Evolutionary conservation across 2,888 invertebrate genomes (phyloP).

Genomic region (Agriopis marginaria): DNA sequence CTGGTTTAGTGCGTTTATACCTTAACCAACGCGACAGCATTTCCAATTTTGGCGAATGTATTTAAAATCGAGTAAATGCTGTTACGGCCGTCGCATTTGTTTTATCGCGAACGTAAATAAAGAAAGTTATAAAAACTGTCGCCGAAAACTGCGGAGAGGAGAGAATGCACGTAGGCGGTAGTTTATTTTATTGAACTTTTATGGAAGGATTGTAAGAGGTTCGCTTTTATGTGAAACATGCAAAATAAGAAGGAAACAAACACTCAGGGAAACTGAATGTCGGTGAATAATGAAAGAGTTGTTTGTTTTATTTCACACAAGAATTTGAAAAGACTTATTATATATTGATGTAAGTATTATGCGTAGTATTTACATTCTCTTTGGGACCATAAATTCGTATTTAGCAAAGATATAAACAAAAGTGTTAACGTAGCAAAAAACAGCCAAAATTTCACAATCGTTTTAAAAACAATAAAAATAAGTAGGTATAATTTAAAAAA

Average conservation of each 20-base stretch:
- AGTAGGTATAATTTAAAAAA: no score
- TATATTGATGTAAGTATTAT: no score
- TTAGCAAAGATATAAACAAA: no score
- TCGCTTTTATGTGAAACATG: slow-evolving; percentile 25
- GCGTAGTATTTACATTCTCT: no score
- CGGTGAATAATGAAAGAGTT: neutral
- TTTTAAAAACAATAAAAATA: no score
- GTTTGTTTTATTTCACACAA: neutral
- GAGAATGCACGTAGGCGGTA: slow-evolving; percentile 41
- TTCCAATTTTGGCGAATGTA: slow-evolving; percentile 64
- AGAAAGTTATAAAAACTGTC: slow-evolving; percentile 54
- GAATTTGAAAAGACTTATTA: neutral
- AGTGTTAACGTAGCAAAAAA: no score
- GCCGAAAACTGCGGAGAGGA: slow-evolving; percentile 44
- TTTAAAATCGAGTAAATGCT: slow-evolving; percentile 56
- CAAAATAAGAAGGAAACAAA: slow-evolving; percentile 6
- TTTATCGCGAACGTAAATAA: slow-evolving; percentile 57
- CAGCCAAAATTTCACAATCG: no score
- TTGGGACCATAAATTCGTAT: no score
- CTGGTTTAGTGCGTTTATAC: slow-evolving; percentile 16
- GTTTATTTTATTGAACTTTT: slow-evolving; percentile 37
- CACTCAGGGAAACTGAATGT: neutral
- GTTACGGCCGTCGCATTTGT: slow-evolving; percentile 51
- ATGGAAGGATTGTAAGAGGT: slow-evolving; percentile 37
- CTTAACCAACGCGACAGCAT: slow-evolving; percentile 49